Conservation (phyloP, 2,888 invertebrate species). For the Hypomecis punctinalis region DNA sequence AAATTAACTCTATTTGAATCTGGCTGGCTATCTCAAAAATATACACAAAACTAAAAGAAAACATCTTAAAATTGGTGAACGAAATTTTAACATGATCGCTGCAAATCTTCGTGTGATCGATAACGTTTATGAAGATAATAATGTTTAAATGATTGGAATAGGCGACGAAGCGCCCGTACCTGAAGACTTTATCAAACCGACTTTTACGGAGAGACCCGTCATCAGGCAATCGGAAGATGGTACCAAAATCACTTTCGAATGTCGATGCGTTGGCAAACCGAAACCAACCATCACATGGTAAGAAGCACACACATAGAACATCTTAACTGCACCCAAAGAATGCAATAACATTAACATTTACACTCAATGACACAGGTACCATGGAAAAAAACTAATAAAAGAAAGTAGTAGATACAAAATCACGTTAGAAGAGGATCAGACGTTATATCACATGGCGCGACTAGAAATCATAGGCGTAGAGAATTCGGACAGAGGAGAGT, state of each 20-base stretch:
- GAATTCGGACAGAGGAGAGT: conserved; percentile 96
- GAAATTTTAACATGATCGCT: conserved; percentile 52
- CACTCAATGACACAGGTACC: conserved; percentile 87
- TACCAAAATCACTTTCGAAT: conserved; percentile 97
- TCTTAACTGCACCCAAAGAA: conserved; percentile 45
- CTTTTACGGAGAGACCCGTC: conserved; percentile 98
- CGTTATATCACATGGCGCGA: conserved; percentile 95
- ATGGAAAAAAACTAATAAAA: conserved; percentile 91
- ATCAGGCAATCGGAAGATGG: conserved; percentile 99
- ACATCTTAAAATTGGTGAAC: conserved; percentile 78
- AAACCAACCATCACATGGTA: conserved; percentile 97
- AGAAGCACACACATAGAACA: conserved; percentile 67
- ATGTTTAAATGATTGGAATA: conserved; percentile 72
- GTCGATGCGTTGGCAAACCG: conserved; percentile 98
- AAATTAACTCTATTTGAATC: conserved; percentile 72
- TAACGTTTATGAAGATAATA: conserved; percentile 53
- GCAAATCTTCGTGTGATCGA: conserved; percentile 64
- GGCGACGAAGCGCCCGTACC: conserved; percentile 98
- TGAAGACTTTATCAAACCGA: conserved; percentile 97
- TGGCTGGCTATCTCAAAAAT: conserved; percentile 51
- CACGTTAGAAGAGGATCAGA: conserved; percentile 94
- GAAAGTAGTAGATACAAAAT: conserved; percentile 94
- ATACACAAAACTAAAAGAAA: conserved; percentile 75
- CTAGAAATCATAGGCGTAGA: conserved; percentile 95
- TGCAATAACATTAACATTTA: conserved; percentile 52